Evolutionary conservation across 2,797 vertebrate species (phyloP), one percentile per base, ranked within the genome.

Genomic region (Sebastes taczanowskii): DNA sequence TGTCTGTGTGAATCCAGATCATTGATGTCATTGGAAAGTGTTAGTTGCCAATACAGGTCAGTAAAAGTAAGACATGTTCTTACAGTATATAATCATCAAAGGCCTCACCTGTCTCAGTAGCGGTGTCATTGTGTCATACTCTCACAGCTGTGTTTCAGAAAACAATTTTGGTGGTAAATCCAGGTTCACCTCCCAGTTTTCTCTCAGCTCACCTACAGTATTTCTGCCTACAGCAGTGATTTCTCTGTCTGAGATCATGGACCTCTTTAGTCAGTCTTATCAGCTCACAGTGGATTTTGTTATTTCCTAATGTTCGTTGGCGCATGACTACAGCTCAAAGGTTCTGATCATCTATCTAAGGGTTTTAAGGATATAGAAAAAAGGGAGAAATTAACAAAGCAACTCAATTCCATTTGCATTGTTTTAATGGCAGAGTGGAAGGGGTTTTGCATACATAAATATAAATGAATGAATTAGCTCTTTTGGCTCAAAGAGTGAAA

Each of bases 401-500:
- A 71, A 72, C 73, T 86, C 75, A 55, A 60, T 88, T 84, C 82
- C 29, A 90, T 90, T 84, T 83, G 81, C 85, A 88, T 88, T 90
- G 87, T 91, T 90, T 89, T 78, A 86, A 85, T 83, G 38, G 55
- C 60, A 35, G 77, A 56, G 30, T 59, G 70, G 70, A 80, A 55
- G 62, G 56, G 82, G 82, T 84, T 92, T 91, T 90, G 90, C 87
- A 92, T 92, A 77, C 76, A 94, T 93, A 87, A 65, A 93, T 93
- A 92, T 91, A 91, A 93, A 92, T 93, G 86, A 81, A 78, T 59
- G 84, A 92, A 92, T 92, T 90, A 91, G 87, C 78, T 68, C 18
- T 81, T 87, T 81, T 84, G 87, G 71, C 69, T 80, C 25, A 52
- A 63, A 61, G 66, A 82, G 52, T 7, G 59, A 71, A 78, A 79